phyloP scores from a whole-genome alignment of 2,888 invertebrate species.

The Hololepta plana region DNA sequence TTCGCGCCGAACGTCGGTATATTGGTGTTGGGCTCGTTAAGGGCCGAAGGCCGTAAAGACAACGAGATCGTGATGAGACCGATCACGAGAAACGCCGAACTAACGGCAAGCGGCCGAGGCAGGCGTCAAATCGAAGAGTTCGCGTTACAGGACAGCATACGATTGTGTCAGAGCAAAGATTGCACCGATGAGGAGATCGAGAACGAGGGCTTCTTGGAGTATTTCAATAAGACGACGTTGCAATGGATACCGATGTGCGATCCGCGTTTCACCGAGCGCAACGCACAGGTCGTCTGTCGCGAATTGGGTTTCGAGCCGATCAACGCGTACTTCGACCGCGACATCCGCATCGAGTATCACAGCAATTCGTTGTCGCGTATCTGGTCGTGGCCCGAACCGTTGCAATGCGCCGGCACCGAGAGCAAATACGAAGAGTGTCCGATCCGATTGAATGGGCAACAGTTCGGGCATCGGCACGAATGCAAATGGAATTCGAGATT shows the following conservation, averaged over 20 bases:
- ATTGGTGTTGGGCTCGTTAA: conserved; percentile 76
- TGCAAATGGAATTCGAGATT: conserved; percentile 83
- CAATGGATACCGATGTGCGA: conserved; percentile 98
- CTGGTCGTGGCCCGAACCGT: conserved; percentile 90
- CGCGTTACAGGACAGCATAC: conserved; percentile 40
- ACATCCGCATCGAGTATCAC: conserved; percentile 72
- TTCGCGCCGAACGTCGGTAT: conserved; percentile 94
- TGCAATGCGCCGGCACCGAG: conserved; percentile 68
- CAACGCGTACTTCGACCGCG: conserved; percentile 76
- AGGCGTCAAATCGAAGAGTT: conserved; percentile 39
- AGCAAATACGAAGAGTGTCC: conserved; percentile 64
- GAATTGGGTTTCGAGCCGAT: conserved; percentile 80
- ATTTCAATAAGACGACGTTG: conserved; percentile 84
- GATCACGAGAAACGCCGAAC: conserved; percentile 23
- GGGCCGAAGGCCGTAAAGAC: conserved; percentile 61
- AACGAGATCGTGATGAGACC: conserved; percentile 67
- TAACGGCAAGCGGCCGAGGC: conserved; percentile 11
- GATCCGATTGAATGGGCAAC: conserved; percentile 75
- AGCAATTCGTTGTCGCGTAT: conserved; percentile 73
- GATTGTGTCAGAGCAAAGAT: conserved; percentile 61
- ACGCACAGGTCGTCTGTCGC: conserved; percentile 90
- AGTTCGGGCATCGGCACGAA: conserved; percentile 66
- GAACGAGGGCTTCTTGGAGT: conserved; percentile 80
- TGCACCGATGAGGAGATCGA: conserved; percentile 39
- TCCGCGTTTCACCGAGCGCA: conserved; percentile 83